A percentile compares a stretch with the other conserved stretches of the same genome.
These are phyloP conservation scores for Morinoia aosen DNA, from an alignment of 2,888 invertebrate genomes.

Conservation along the genomic window DNA sequence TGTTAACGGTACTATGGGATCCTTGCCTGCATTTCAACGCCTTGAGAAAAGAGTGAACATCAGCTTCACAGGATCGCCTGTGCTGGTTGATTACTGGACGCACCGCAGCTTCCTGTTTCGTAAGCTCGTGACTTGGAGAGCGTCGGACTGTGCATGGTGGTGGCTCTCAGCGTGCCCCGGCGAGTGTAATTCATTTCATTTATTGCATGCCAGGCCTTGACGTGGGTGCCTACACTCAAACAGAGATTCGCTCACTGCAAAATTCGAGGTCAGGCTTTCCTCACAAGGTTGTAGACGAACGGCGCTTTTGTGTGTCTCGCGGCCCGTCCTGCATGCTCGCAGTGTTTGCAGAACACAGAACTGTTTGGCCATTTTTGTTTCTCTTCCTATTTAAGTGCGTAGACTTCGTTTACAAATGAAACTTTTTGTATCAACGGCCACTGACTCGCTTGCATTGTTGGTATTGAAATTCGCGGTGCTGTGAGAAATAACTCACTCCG, in stretches of 20 bases:
- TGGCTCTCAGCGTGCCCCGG: constrained; percentile 13
- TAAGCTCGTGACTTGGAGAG: constrained; percentile 20
- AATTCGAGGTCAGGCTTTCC: constrained; percentile 7
- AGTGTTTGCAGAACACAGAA: background rate
- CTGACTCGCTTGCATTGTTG: background rate
- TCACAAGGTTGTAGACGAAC: background rate
- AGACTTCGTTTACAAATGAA: background rate
- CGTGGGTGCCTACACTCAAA: background rate
- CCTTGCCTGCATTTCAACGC: background rate
- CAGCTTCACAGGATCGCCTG: background rate
- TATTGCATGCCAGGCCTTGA: constrained; percentile 27
- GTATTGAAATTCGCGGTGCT: background rate
- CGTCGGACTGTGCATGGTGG: background rate
- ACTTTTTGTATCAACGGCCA: background rate
- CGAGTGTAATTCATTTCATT: constrained; percentile 7
- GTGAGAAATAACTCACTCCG: background rate
- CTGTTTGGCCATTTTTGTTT: background rate
- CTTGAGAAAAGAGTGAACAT: background rate
- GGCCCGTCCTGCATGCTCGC: background rate
- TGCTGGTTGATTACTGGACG: background rate
- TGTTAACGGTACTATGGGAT: background rate
- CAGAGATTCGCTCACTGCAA: background rate
- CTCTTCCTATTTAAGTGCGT: background rate
- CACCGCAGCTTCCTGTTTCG: constrained; percentile 23
- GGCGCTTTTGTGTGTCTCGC: background rate